Evolutionary conservation across 2,113 vertebrate genomes (phyloP).

Genomic region (Siniperca knerii): DNA sequence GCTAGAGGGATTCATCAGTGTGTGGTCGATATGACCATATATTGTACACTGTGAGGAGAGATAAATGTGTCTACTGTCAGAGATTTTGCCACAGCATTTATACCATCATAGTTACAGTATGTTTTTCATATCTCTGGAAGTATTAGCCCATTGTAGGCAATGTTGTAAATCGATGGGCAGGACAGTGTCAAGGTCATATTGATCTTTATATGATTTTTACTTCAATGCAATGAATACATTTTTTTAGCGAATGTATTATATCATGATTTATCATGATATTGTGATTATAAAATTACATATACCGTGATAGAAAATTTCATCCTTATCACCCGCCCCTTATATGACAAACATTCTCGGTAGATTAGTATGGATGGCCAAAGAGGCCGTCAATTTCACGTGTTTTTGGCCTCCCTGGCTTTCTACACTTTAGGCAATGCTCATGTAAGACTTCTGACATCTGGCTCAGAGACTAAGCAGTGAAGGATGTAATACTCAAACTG

Average conservation of each 20-base stretch:
- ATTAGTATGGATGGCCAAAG: no score
- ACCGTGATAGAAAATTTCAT: not conserved
- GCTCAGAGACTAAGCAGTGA: not conserved
- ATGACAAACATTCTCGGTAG: no score
- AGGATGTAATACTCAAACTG: conserved; percentile 3
- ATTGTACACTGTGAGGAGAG: no score
- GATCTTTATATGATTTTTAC: no score
- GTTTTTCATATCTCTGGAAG: not conserved
- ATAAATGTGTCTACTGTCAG: no score
- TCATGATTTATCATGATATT: not conserved
- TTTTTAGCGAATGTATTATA: no score
- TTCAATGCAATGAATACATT: not conserved
- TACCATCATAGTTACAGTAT: not conserved
- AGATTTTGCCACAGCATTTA: not conserved
- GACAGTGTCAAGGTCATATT: not conserved
- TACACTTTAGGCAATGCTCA: not conserved
- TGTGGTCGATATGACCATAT: no score
- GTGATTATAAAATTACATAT: not conserved
- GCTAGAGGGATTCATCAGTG: no score
- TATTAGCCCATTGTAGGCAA: not conserved
- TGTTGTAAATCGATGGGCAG: not conserved
- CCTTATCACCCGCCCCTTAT: not conserved
- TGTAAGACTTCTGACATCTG: not conserved
- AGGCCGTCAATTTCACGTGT: no score
- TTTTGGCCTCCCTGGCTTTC: not conserved